Evolutionary conservation across 2,888 invertebrate genomes (phyloP).

Genomic region (Lacanobia oleracea): DNA sequence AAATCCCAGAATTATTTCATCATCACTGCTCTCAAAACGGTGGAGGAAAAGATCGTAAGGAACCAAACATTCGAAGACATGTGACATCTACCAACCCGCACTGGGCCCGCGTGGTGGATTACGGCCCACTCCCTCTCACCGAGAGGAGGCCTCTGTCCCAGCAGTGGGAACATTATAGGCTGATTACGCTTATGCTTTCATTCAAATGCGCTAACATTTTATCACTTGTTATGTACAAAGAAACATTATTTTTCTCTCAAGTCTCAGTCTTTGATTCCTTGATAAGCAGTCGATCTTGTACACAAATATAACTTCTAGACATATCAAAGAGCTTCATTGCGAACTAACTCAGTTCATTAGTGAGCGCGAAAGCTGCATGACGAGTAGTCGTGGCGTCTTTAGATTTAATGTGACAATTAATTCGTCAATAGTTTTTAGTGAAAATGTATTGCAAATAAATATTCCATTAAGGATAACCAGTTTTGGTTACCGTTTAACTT

Average conservation of each 20-base stretch:
- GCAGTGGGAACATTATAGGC: no score
- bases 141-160: no score
- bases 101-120: no score
- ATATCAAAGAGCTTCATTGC: not conserved
- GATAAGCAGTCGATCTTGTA: slow-evolving; percentile 24
- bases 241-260: not conserved
- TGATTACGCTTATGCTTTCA: no score
- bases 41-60: no score
- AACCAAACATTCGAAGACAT: no score
- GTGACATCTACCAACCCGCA: no score
- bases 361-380: not conserved
- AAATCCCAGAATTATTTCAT: no score
- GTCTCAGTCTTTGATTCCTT: slow-evolving; percentile 11
- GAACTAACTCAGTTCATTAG: slow-evolving; percentile 28
- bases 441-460: slow-evolving; percentile 22
- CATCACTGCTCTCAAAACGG: no score
- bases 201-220: not conserved
- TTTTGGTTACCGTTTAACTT: slow-evolving; percentile 10
- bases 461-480: no score
- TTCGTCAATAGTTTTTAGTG: not conserved
- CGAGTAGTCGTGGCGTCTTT: not conserved
- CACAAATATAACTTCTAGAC: slow-evolving; percentile 12
- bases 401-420: slow-evolving; percentile 1
- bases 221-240: not conserved
- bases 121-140: no score